phyloP scores from a whole-genome alignment of 1,140 invertebrate species.

The Cydia splendana region DNA sequence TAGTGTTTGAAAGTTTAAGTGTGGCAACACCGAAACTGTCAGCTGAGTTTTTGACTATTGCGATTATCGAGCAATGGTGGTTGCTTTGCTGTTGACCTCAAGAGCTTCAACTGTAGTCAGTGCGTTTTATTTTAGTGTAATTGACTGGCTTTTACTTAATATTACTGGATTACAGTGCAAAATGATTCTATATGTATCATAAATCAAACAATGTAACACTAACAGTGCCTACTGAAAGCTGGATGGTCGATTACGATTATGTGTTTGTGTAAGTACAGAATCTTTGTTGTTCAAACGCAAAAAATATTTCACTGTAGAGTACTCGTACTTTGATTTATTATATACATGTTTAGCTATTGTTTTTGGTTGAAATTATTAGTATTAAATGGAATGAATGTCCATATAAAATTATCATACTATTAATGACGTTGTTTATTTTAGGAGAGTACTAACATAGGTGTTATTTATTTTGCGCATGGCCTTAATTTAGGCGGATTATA shows the following conservation, averaged over 20 bases:
- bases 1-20: conserved; percentile 7
- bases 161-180: conserved; percentile 36
- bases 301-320: conserved; percentile 55
- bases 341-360: neutral
- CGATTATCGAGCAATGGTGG: conserved; percentile 61
- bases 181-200: conserved; percentile 35
- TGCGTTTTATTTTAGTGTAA: conserved; percentile 37
- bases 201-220: conserved; percentile 22
- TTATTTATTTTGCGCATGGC: conserved; percentile 31
- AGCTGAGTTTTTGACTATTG: conserved; percentile 60
- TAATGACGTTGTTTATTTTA: conserved; percentile 30
- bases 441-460: conserved; percentile 17
- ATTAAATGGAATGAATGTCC: neutral
- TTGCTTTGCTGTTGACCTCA: conserved; percentile 46
- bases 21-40: conserved; percentile 51
- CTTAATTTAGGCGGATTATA: conserved; percentile 26
- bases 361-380: neutral
- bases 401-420: conserved; percentile 8
- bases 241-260: conserved; percentile 37
- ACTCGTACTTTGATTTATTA: conserved; percentile 32
- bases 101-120: conserved; percentile 38
- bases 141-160: conserved; percentile 34
- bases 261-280: conserved; percentile 53
- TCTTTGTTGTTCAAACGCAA: conserved; percentile 66
- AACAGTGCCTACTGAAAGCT: neutral